Evolutionary conservation across 2,113 vertebrate genomes (phyloP), one percentile per base, ranked within the genome.

Genomic region (Chionomys nivalis): DNA sequence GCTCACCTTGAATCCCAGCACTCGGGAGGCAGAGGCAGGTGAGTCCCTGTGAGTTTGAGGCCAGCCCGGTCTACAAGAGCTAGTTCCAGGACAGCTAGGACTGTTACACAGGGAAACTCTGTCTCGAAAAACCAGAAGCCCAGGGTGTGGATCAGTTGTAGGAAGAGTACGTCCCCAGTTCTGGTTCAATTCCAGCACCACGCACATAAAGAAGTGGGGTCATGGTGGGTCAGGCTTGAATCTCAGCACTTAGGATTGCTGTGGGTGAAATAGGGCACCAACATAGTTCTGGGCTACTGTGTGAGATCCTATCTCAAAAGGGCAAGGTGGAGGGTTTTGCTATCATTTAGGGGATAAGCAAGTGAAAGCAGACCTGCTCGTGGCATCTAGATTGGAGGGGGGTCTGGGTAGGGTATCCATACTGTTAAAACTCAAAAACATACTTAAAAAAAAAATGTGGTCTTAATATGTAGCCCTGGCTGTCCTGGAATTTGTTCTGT

Each of bases 381-480:
- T 66, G 26, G 13, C 52, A 81, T 91, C 73, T 93, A 36, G 73
- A 93, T 61, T 26, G 58, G 76, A 23, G 65, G 13, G 76, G 58
- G 61, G 55, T 75, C 65, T 72, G 26, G 23, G 24, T 86, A 26
- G 26, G 16, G 7, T 90, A 47, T 68, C 44, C 82, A 88, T 44
- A 66, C 31, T 63, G n/a, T 83, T n/a, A 85, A 90, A 94, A 58
- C 78, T 65, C 44, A 90, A 89, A 79, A 49, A 58, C 52, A 58
- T 66, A 58, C 55, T 66, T 26, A 47, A 55, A 36, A 17, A 78
- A 31, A 52, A 36, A 17, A 78, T 52, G 31, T 52, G 4, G 16
- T 36, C 47, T 52, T 79, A 55, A 49, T n/a, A n/a, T 72, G 36
- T 75, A 11, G 3, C 26, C 26, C 23, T 77, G 75, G 13, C 75